These are phyloP conservation scores for Phylloscopus whistleri DNA, from an alignment of 2,113 vertebrate species.

Conservation along the genomic window DNA sequence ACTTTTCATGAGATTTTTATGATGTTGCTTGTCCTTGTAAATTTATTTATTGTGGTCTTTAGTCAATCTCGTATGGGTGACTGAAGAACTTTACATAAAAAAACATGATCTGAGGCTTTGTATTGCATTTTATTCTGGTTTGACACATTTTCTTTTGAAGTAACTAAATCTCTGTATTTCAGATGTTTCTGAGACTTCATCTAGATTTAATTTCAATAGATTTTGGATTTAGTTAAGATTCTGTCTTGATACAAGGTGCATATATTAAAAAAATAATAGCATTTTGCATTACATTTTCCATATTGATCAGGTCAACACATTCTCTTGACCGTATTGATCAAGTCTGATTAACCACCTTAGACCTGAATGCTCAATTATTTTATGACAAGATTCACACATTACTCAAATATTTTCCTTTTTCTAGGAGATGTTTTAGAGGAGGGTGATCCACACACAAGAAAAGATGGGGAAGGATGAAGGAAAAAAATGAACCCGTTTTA, in stretches of 20 bases:
- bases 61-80: neutral
- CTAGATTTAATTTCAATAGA: neutral
- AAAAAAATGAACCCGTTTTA: neutral
- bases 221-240: neutral
- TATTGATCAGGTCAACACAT: neutral
- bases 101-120: neutral
- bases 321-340: neutral
- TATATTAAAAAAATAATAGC: neutral
- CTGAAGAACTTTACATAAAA: neutral
- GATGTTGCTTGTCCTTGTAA: neutral
- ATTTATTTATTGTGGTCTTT: neutral
- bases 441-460: neutral
- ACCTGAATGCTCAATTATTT: neutral
- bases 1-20: neutral
- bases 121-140: neutral
- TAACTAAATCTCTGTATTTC: neutral
- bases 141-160: neutral
- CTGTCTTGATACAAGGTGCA: neutral
- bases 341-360: neutral
- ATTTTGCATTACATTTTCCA: neutral
- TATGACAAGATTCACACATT: neutral
- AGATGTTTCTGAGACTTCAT: neutral
- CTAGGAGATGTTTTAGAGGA: neutral
- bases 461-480: rapidly evolving
- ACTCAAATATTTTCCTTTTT: neutral